Base-by-base conservation (phyloP, 1,140 invertebrate genomes). In the Magallana gigas region DNA sequence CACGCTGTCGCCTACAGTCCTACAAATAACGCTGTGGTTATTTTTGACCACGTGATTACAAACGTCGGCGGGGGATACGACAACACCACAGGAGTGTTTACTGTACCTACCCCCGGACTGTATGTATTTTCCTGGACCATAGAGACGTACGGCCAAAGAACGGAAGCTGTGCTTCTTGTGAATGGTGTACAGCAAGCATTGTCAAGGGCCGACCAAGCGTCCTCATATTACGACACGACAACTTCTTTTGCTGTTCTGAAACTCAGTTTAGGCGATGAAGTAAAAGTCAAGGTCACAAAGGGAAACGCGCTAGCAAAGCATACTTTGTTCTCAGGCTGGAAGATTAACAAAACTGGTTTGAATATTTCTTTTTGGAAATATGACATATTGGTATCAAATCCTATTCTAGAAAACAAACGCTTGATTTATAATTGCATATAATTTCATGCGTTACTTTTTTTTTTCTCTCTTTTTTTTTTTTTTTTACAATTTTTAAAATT, bases 31-130 rank as follows among this genome's bases (percentile, higher is more conserved):
- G 23, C 5, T 11, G 23, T 29, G 11, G 29, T 84, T 0, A 84
- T 60, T 9, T 84, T 84, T 12, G 83, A 84, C 59, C 58, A 84
- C n/a, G 83, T 84, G 11, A 23, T 58, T 6, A 84, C 83, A 58
- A 84, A 84, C 56, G 59, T 84, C 57, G 83, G 83, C 9, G n/a
- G 8, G 8, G 83, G 83, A 58, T 84, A 84, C 83, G 29, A 84
- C n/a, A 36, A 58, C 23, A 5, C 23, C 57, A 59, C 83, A 1
- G 83, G 83, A 23, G 36, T 84, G 29, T 84, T 84, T 9, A 84
- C n/a, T 29, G 57, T 60, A 60, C 83, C 83, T 1, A 60, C 83
- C 8, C 11, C 83, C 58, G 83, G 83, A 14, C 14, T 62, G 57
- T 84, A 84, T 58, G 57, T 84, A 14, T 84, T 84, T 36, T 58